These are phyloP conservation scores for Sprattus sprattus DNA, from an alignment of 2,113 vertebrate genomes.

Conservation along the genomic window DNA sequence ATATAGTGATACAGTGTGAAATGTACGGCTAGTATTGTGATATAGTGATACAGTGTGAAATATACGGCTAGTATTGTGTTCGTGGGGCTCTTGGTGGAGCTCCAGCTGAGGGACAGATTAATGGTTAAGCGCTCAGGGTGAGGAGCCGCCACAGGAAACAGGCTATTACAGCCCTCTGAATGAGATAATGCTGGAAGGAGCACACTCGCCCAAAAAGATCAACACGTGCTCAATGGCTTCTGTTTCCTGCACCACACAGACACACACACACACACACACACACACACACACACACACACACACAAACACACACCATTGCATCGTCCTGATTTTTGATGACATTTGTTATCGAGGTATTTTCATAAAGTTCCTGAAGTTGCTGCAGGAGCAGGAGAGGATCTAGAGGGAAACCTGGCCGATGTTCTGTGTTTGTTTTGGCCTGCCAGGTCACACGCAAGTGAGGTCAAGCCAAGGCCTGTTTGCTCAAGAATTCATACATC, in stretches of 20 bases:
- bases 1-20: not conserved
- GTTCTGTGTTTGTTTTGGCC: conserved; percentile 30
- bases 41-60: not conserved
- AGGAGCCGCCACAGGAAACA: conserved; percentile 33
- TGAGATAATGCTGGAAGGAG: conserved; percentile 18
- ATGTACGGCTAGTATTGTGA: no score
- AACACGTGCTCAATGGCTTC: not conserved
- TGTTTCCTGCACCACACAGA: not conserved
- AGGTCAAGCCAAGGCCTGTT: conserved; percentile 10
- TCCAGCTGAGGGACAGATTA: conserved; percentile 40
- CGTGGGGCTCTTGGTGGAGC: conserved; percentile 19
- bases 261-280: not conserved
- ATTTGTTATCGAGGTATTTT: not conserved
- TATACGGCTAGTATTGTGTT: not conserved
- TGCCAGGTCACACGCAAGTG: conserved; percentile 16
- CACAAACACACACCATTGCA: not conserved
- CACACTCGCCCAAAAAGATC: not conserved
- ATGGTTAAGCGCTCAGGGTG: conserved; percentile 53
- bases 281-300: conserved; percentile 5
- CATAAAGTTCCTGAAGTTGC: not conserved
- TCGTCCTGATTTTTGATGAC: not conserved
- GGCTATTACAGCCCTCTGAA: conserved; percentile 27
- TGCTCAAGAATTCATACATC: not conserved
- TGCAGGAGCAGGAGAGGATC: not conserved
- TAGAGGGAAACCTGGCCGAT: not conserved